Percentiles rank a stretch among this genome's conserved stretches.
Evolutionary conservation across 2,797 vertebrate species (phyloP).

Genomic region (Karalla daura): DNA sequence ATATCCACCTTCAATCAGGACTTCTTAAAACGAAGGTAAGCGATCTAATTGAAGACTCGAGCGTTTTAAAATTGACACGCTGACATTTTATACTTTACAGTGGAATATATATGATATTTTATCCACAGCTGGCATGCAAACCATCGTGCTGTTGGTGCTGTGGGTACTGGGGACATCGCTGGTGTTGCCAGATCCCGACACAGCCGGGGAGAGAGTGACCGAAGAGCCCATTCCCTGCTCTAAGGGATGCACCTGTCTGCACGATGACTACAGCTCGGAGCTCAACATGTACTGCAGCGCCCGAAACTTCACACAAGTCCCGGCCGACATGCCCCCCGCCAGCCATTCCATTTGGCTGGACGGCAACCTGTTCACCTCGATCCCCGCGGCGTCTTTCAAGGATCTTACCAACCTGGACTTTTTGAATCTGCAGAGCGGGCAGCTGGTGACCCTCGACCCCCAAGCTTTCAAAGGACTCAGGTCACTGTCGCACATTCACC

Average conservation of each 20-base stretch:
- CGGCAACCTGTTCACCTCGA: constrained; percentile 87
- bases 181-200: constrained; percentile 74
- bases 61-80: background rate
- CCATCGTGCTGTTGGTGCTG: constrained; percentile 73
- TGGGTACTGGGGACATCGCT: constrained; percentile 78
- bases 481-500: constrained; percentile 89
- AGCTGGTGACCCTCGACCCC: constrained; percentile 85
- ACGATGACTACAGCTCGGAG: constrained; percentile 88
- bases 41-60: background rate
- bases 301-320: constrained; percentile 87
- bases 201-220: constrained; percentile 46
- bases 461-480: constrained; percentile 89
- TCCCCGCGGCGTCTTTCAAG: constrained; percentile 85
- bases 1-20: constrained; percentile 53
- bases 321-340: constrained; percentile 80
- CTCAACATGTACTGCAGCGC: constrained; percentile 93
- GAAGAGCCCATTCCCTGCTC: constrained; percentile 86
- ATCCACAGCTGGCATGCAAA: constrained; percentile 79
- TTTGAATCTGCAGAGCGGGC: constrained; percentile 92
- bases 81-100: background rate
- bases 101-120: constrained; percentile 16
- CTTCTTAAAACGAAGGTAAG: constrained; percentile 74
- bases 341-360: constrained; percentile 93
- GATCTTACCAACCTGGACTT: constrained; percentile 90
- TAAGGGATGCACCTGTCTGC: constrained; percentile 86